Evolutionary conservation across 92 coral and sea anemone species (phyloP).

Genomic region (Palythoa caribaeorum): DNA sequence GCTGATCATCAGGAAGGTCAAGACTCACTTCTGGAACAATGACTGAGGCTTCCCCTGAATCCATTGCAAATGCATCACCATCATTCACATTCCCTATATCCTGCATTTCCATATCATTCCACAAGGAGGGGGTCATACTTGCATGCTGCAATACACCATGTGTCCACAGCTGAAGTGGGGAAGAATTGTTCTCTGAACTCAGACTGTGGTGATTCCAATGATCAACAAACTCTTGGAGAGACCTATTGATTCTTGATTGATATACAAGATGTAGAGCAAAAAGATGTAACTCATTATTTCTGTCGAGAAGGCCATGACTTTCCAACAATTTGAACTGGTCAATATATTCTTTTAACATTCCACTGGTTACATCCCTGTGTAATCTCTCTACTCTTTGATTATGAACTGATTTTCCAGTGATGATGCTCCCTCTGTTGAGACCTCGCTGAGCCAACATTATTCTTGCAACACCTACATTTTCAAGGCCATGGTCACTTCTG

Average conservation of each 20-base stretch:
- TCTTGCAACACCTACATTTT: conserved; percentile 9
- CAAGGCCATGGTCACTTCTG: conserved; percentile 4
- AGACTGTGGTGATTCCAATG: conserved; percentile 19
- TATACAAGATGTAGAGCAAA: conserved; percentile 42
- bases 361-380: conserved; percentile 41
- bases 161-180: conserved; percentile 49
- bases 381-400: conserved; percentile 32
- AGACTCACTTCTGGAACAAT: conserved; percentile 40
- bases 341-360: conserved; percentile 19
- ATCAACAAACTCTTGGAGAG: conserved; percentile 43
- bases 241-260: conserved; percentile 35
- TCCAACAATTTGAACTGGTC: conserved; percentile 25
- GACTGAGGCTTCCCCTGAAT: conserved; percentile 29
- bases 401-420: not conserved
- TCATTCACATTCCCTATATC: conserved; percentile 23
- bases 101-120: conserved; percentile 29
- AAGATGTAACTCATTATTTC: conserved; percentile 38
- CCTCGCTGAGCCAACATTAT: conserved; percentile 5
- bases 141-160: conserved; percentile 43
- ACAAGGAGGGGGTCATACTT: conserved; percentile 20
- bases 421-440: not conserved
- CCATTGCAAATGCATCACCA: conserved; percentile 21
- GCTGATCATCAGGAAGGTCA: conserved; percentile 33
- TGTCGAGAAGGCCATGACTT: conserved; percentile 44
- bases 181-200: conserved; percentile 34